Evolutionary conservation across 92 coral and sea anemone species (phyloP).

Genomic region (Epizoanthus ramosus): DNA sequence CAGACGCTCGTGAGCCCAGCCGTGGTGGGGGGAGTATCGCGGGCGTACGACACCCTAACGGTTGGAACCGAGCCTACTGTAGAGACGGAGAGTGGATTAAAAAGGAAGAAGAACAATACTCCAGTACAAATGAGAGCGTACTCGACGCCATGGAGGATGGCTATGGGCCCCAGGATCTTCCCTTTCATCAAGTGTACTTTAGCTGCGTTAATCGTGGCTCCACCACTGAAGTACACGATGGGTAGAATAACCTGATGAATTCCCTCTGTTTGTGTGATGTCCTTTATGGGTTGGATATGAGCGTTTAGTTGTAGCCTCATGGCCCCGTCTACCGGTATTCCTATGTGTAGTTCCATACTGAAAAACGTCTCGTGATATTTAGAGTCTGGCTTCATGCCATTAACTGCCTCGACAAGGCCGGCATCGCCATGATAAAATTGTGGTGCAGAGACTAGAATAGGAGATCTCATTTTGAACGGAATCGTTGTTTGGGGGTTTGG

Average conservation of each 20-base stretch:
- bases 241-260: constrained; percentile 71
- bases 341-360: constrained; percentile 73
- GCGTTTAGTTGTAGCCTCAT: constrained; percentile 76
- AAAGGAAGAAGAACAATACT: constrained; percentile 1
- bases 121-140: constrained; percentile 58
- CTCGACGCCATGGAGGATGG: constrained; percentile 48
- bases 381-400: constrained; percentile 69
- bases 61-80: no score
- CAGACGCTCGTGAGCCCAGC: no score
- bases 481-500: constrained; percentile 37
- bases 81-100: no score
- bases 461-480: constrained; percentile 50
- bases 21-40: no score
- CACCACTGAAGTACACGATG: constrained; percentile 73
- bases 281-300: constrained; percentile 58
- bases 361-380: constrained; percentile 71
- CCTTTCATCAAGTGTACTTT: constrained; percentile 58
- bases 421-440: constrained; percentile 88
- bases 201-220: constrained; percentile 65
- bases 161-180: constrained; percentile 40
- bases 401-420: constrained; percentile 58
- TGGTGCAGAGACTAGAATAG: constrained; percentile 83
- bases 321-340: constrained; percentile 67
- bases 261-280: constrained; percentile 58
- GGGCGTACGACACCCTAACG: no score